Base-by-base conservation (phyloP, 2,113 vertebrate genomes). In the Pterocles burchelli region DNA sequence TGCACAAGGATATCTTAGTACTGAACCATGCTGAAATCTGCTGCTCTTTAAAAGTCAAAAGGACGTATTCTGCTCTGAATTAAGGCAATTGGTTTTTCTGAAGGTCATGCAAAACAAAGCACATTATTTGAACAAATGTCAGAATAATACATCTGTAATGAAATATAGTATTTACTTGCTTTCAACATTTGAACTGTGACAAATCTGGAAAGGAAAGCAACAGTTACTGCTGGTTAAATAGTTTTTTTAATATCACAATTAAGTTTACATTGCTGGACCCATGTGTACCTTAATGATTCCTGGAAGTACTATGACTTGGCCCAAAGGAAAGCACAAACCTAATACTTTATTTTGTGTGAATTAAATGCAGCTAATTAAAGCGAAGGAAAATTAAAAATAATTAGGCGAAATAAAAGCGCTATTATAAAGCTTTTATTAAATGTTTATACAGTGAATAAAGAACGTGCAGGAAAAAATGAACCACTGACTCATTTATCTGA, bases 51-150 rank as follows among this genome's bases (percentile, higher is more conserved):
- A 70, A 95, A 95, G 82, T 74, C 90, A 88, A n/a, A 93, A 82
- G 84, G 61, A 92, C 0, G 1, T 67, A 90, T 93, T 77, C 82
- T 91, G 75, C 74, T 83, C 67, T 83, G 76, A 94, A 88, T 71
- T 88, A 76, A 95, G 82, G 78, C 43, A 24, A 29, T 91, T 95
- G 55, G 55, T 86, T 95, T 97, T 88, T 84, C 82, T 86, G 94
- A 96, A 93, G 93, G 93, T 96, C 93, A 86, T 59, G 36, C 34
- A 89, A 96, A 94, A 95, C 88, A 94, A 91, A 77, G 85, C 46
- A 79, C 38, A 18, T 74, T 95, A 94, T 91, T 91, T 96, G 95
- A 96, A 96, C 93, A 96, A 96, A 96, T 95, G 90, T 94, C 91
- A 96, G 82, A 90, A 91, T 93, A 96, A 91, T 82, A 63, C 26